phyloP scores from a whole-genome alignment of 2,888 invertebrate genomes.

The Drosophila ezoana region DNA sequence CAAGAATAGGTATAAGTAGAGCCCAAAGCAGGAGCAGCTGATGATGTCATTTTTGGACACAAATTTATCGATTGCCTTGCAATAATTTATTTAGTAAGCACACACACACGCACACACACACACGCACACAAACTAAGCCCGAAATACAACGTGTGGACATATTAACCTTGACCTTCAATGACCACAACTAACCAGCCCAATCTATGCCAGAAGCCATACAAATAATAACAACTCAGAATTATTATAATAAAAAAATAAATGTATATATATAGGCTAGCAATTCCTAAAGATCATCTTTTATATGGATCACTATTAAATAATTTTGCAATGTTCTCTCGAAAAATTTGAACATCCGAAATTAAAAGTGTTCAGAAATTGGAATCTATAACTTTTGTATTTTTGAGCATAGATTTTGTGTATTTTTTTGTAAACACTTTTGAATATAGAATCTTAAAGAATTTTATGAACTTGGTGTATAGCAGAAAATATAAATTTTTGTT shows the following conservation, averaged over 20 bases:
- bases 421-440: too few species aligned
- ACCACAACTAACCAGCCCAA: constrained; percentile 23
- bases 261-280: not conserved
- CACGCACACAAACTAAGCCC: constrained; percentile 19
- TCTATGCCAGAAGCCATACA: not conserved
- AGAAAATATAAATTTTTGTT: too few species aligned
- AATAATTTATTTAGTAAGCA: constrained; percentile 71
- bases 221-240: constrained; percentile 10
- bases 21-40: constrained; percentile 24
- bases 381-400: too few species aligned
- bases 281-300: not conserved
- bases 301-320: not conserved
- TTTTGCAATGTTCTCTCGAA: not conserved
- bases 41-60: constrained; percentile 69
- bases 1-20: constrained; percentile 3
- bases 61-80: constrained; percentile 66
- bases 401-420: too few species aligned
- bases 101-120: constrained; percentile 6
- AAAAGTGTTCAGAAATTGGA: not conserved
- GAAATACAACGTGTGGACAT: constrained; percentile 33
- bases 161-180: constrained; percentile 71
- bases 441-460: too few species aligned
- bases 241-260: not conserved
- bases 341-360: not conserved
- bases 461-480: too few species aligned